phyloP scores from a whole-genome alignment of 2,888 invertebrate genomes.

The Apamea anceps region DNA sequence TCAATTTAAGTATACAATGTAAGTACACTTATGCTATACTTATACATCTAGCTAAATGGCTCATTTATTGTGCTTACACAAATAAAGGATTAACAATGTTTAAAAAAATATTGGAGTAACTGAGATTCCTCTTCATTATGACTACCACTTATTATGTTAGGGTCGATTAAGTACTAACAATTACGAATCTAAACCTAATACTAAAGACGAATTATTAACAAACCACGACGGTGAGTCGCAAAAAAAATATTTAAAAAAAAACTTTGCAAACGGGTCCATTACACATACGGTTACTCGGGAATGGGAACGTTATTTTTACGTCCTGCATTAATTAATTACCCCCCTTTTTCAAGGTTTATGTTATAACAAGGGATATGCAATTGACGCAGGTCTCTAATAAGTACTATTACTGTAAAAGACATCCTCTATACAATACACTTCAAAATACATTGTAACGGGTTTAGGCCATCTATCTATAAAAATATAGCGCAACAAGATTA shows the following conservation, averaged over 20 bases:
- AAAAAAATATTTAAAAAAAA: constrained; percentile 12
- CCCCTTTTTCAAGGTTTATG: constrained; percentile 1
- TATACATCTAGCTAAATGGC: constrained; percentile 76
- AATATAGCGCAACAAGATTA: constrained; percentile 13
- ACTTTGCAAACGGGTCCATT: constrained; percentile 30
- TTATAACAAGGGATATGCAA: constrained; percentile 4
- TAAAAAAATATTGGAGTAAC: constrained; percentile 78
- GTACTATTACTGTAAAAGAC: constrained; percentile 34
- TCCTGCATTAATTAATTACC: constrained; percentile 10
- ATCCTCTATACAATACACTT: constrained; percentile 37
- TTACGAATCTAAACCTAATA: constrained; percentile 37
- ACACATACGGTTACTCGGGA: constrained; percentile 33
- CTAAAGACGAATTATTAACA: constrained; percentile 56
- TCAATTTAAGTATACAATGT: constrained; percentile 71
- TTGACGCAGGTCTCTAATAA: constrained; percentile 19
- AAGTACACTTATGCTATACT: constrained; percentile 69
- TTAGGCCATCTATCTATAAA: constrained; percentile 46
- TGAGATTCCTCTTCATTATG: constrained; percentile 76
- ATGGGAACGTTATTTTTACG: constrained; percentile 25
- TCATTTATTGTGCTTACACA: constrained; percentile 78
- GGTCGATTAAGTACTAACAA: constrained; percentile 62
- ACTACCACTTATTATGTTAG: constrained; percentile 65
- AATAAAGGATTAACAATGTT: constrained; percentile 69
- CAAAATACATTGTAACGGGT: constrained; percentile 60
- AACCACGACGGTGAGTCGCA: constrained; percentile 34